Percentiles rank a stretch among this genome's conserved stretches.
Evolutionary conservation across 2,113 vertebrate genomes (phyloP).

Genomic region (Chaenogobius annularis): DNA sequence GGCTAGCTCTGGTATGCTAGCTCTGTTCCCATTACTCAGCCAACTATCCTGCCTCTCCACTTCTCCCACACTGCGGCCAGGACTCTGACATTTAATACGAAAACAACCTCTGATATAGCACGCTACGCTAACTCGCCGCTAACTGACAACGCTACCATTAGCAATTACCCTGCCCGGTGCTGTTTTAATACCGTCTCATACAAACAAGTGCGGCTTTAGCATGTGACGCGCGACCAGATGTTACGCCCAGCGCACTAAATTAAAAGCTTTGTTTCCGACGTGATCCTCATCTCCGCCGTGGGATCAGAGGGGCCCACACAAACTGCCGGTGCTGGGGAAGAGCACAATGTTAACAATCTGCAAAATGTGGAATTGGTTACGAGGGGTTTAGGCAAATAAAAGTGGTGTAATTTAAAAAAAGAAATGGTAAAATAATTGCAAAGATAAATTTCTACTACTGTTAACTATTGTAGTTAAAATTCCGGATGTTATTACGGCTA

Average conservation of each 20-base stretch:
- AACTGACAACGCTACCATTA: background rate
- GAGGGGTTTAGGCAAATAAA: background rate
- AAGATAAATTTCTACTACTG: no score
- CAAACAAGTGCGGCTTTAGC: constrained; percentile 7
- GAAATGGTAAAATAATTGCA: no score
- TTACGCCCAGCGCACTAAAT: constrained; percentile 40
- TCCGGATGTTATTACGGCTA: no score
- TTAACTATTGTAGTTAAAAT: no score
- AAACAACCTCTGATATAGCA: background rate
- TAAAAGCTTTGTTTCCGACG: constrained; percentile 36
- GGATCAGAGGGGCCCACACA: constrained; percentile 31
- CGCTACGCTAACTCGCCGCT: background rate
- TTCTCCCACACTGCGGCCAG: background rate
- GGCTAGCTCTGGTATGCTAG: constrained; percentile 39
- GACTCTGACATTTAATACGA: background rate
- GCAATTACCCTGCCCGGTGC: constrained; percentile 1
- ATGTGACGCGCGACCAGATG: constrained; percentile 40
- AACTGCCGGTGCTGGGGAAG: constrained; percentile 38
- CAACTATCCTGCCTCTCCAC: constrained; percentile 38
- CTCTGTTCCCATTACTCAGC: constrained; percentile 45
- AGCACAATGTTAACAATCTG: constrained; percentile 63
- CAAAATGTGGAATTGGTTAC: background rate
- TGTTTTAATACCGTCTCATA: background rate
- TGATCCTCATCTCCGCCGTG: constrained; percentile 34
- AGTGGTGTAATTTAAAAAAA: background rate